phyloP scores from a whole-genome alignment of 2,888 invertebrate genomes.

The Venusia cambrica region DNA sequence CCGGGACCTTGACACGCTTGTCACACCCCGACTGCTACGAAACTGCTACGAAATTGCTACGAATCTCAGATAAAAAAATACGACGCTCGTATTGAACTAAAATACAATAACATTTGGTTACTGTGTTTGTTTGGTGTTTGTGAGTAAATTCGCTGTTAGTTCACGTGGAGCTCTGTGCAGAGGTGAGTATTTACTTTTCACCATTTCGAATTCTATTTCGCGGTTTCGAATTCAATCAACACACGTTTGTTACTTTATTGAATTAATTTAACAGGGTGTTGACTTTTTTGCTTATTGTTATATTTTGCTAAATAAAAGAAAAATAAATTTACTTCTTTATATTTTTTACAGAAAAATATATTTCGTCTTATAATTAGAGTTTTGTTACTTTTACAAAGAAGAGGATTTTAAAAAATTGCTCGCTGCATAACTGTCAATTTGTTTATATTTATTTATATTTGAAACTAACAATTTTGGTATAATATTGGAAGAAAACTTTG shows the following conservation, averaged over 20 bases:
- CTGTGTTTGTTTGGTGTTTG: constrained; percentile 48
- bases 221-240: constrained; percentile 13
- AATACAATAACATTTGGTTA: constrained; percentile 16
- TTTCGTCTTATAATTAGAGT: too few species aligned
- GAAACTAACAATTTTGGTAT: too few species aligned
- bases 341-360: too few species aligned
- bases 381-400: too few species aligned
- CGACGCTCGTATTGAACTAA: constrained; percentile 12
- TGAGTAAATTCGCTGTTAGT: constrained; percentile 42
- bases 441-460: too few species aligned
- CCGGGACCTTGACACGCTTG: constrained; percentile 69
- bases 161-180: constrained; percentile 40
- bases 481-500: too few species aligned
- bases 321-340: too few species aligned
- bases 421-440: too few species aligned
- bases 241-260: constrained; percentile 17
- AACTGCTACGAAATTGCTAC: constrained; percentile 28
- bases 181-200: constrained; percentile 43
- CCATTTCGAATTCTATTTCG: constrained; percentile 12
- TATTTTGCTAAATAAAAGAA: too few species aligned
- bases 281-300: too few species aligned
- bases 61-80: constrained; percentile 28
- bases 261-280: too few species aligned
- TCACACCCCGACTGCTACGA: constrained; percentile 55
- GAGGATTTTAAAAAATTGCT: too few species aligned